phyloP scores from a whole-genome alignment of 2,888 invertebrate species.

The Gandaritis pyraliata region DNA sequence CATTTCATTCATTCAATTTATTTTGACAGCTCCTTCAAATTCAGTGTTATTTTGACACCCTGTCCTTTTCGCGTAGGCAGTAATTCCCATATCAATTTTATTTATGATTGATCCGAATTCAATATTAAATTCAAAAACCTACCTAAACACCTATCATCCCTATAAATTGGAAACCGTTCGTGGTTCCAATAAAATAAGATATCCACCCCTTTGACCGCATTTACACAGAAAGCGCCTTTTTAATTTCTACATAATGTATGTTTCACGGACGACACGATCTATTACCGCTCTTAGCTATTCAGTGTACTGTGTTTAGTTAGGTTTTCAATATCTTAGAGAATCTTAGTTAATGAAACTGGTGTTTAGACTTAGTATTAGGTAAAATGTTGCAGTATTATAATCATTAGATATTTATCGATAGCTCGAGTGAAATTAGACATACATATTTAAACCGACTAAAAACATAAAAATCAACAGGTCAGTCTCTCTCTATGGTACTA shows the following conservation, averaged over 20 bases:
- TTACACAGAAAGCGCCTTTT: slow-evolving; percentile 11
- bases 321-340: too few species aligned
- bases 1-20: neutral
- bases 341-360: too few species aligned
- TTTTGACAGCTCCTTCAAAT: slow-evolving; percentile 13
- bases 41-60: slow-evolving; percentile 13
- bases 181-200: slow-evolving; percentile 62
- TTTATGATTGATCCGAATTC: slow-evolving; percentile 29
- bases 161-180: slow-evolving; percentile 43
- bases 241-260: neutral
- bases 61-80: slow-evolving; percentile 11
- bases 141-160: slow-evolving; percentile 40
- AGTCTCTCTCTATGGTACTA: too few species aligned
- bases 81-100: slow-evolving; percentile 33
- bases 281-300: too few species aligned
- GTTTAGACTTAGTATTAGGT: too few species aligned
- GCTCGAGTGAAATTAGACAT: too few species aligned
- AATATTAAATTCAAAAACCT: slow-evolving; percentile 39
- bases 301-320: too few species aligned
- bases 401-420: too few species aligned
- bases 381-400: too few species aligned
- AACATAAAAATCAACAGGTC: too few species aligned
- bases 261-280: too few species aligned
- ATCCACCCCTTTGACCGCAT: slow-evolving; percentile 41
- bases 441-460: too few species aligned